Base-by-base conservation (phyloP, 2,113 vertebrate genomes). In the Calcarius ornatus region DNA sequence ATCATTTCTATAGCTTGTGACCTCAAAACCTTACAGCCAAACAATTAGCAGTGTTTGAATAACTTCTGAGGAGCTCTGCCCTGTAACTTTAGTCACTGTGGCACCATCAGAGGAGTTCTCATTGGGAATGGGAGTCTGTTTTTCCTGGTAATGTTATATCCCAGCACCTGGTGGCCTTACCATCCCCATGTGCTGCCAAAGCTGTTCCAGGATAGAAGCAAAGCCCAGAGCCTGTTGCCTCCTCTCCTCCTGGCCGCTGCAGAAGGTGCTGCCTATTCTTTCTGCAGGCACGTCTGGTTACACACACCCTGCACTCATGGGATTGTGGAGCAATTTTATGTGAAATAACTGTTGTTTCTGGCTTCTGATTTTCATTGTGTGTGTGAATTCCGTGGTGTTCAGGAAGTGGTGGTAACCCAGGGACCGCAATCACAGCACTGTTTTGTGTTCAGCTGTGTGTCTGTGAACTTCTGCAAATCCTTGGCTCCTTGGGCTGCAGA, bases 361-460 rank as follows among this genome's bases (percentile, higher is more conserved):
- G 88, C 76, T 92, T 83, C 86, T 93, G 89, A 94, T 94, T 88
- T 71, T 83, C 60, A 40, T 9, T 53, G 71, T 93, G 61, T 6
- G 60, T 95, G 92, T 91, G 86, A 94, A 90, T 86, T 65, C 76
- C 10, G 9, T 95, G 88, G 45, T 78, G 72, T 64, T 78, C 92
- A 94, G 96, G 95, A 97, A 97, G 86, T 91, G 83, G 91, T 88
- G 80, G 86, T 78, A 94, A 88, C 51, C 94, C 72, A 2, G 40
- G 86, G 71, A 96, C 92, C 54, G n/a, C 96, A 97, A 88, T 88
- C 94, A 69, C 37, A 28, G 85, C 19, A 12, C 75, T 66, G 70
- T 4, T 77, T 40, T 27, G 54, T 72, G 86, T 86, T 90, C 5
- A 63, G 75, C 59, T 82, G 0, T 28, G 16, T 17, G 37, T 27